Percentiles rank a stretch among this genome's conserved stretches.
These are phyloP conservation scores for Drosophila barbarae DNA, from an alignment of 2,888 invertebrate genomes.

Conservation along the genomic window DNA sequence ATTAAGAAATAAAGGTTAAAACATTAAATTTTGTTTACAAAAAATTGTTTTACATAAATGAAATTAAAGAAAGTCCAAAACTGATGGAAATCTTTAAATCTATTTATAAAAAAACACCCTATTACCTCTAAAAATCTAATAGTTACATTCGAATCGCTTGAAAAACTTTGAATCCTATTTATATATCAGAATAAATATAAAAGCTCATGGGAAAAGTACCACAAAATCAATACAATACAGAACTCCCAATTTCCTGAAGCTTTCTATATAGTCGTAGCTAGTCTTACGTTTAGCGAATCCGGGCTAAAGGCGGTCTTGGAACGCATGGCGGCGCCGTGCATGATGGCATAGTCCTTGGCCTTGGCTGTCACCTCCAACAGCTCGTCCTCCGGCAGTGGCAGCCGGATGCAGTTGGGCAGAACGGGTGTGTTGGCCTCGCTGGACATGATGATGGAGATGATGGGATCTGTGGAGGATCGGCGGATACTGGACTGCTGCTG, in stretches of 20 bases:
- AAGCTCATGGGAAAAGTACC: not conserved
- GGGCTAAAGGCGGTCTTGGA: constrained; percentile 84
- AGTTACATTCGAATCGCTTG: not conserved
- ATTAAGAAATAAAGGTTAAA: not conserved
- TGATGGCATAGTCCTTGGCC: constrained; percentile 90
- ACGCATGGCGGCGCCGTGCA: constrained; percentile 91
- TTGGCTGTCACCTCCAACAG: constrained; percentile 85
- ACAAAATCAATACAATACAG: not conserved
- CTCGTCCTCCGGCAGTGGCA: constrained; percentile 84
- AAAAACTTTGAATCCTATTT: not conserved
- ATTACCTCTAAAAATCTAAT: not conserved
- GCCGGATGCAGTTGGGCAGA: constrained; percentile 80
- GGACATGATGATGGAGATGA: constrained; percentile 43
- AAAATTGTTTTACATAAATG: too few relatives aligned
- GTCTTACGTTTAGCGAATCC: constrained; percentile 83
- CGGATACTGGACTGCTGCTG: constrained; percentile 6
- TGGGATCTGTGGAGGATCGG: constrained; percentile 3
- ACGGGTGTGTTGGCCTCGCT: constrained; percentile 58
- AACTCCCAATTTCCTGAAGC: not conserved
- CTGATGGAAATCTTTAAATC: not conserved
- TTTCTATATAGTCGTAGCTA: constrained; percentile 2
- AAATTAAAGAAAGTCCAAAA: not conserved
- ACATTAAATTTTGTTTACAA: not conserved
- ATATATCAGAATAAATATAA: not conserved
- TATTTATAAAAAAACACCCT: not conserved